Evolutionary conservation across 2,797 vertebrate genomes (phyloP), one percentile per base, ranked within the genome.

Genomic region (Chromobotia macracanthus): DNA sequence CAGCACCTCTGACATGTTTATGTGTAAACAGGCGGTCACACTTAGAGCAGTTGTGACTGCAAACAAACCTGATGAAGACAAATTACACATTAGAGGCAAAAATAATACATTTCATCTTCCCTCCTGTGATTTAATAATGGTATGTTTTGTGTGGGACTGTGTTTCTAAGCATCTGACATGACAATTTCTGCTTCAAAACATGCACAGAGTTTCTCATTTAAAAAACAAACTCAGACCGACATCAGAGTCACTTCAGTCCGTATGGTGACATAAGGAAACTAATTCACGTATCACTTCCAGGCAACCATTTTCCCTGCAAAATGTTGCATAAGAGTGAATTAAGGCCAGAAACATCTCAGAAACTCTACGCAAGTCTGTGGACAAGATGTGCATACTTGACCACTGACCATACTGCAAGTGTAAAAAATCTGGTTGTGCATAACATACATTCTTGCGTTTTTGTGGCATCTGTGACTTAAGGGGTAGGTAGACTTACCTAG

Each of bases 151-250:
- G 75, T 77, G 55, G 35, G 46, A 70, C 65, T 55, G 19, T 0
- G 65, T 61, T 77, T 69, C 75, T 38, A 69, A 70, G 66, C 41
- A 70, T 28, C 53, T 69, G 66, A 18, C 53, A 77, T 28, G 69
- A 60, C 66, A 76, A 44, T 31, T 71, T 72, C 73, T 81, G 67
- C 28, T 15, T 80, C n/a, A n/a, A n/a, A n/a, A n/a, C n/a, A n/a
- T n/a, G n/a, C n/a, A n/a, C n/a, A n/a, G n/a, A 41, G 38, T 35
- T 35, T 63, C 15, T n/a, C 15, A 8, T 63, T 51, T 18, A 23
- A 12, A n/a, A 56, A n/a, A 3, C 60, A 63, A 15, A 18, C 11
- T 31, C 16, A 21, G 10, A 3, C 10, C n/a, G 18, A 73, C 5
- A 48, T 28, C 38, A 60, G 53, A 13, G 21, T 28, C 15, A n/a